Evolutionary conservation across 2,797 vertebrate genomes (phyloP), one percentile per base, ranked within the genome.

Genomic region (Pempheris klunzingeri): DNA sequence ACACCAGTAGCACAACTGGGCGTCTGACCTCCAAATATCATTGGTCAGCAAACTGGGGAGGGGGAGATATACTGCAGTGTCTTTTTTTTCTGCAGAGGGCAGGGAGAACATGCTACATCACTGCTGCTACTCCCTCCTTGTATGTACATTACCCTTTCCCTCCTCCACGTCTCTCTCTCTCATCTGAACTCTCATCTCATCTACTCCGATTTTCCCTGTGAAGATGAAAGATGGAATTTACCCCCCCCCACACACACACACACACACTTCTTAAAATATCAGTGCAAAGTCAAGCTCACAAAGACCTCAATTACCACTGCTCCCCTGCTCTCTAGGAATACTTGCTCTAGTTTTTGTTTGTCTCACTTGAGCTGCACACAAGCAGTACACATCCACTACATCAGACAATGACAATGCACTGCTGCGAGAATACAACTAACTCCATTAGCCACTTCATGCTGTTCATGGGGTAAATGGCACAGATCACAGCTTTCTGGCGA

Each of bases 1-100:
- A 81, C 77, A 85, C 77, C 54, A 74, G 72, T 64, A 18, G 59
- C 71, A 67, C 76, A 78, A 80, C 78, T 67, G 62, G 20, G 66
- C 60, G 80, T 71, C 77, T 92, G 90, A 92, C 92, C 93, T 93
- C 91, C 83, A 92, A 93, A 92, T 86, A 91, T 89, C 84, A 87
- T 87, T 87, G 89, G 86, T 94, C 92, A 94, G 91, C 89, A 90
- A 84, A 80, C 38, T 80, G 81, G 76, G 87, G 78, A 82, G 84
- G 80, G 84, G 82, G 84, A 71, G 78, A 86, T 77, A 59, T 84
- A 75, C 91, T 90, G 89, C 92, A 90, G 87, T 90, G 85, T 80
- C 28, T 72, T 78, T 82, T 74, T 70, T 79, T 84, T 67, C 76
- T 87, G 84, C 89, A 80, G 83, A 84, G 85, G 79, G 67, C 73